Evolutionary conservation across 64 coral and sea anemone genomes (phyloP), one percentile per base, ranked within the genome.

Genomic region (Astreopora myriophthalma): DNA sequence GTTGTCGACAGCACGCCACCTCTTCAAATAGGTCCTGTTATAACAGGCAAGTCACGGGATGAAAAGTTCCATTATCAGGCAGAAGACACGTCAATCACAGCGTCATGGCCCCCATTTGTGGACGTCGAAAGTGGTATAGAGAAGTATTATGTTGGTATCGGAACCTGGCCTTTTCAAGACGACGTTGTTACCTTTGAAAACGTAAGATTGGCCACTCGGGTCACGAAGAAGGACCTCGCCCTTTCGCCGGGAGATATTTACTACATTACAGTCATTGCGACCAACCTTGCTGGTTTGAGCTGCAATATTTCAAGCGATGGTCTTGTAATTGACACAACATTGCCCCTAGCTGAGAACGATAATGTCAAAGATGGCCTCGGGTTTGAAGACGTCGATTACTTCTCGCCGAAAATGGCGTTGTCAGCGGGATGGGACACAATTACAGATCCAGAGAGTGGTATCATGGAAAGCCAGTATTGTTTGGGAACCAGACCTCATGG

Each of bases 401-500:
- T 94, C 6, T 76, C 93, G 5, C 88, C 75, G 31, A 28, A 25
- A 6, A 86, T 28, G 8, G 31, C 22, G 23, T 23, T 91, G 23
- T 26, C 77, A 51, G 93, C 79, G 2, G 79, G 77, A 70, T 94
- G 93, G 93, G 93, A 94, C 29, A 29, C 34, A 3, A 28, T 94
- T 26, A 49, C 17, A 7, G 96, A 98, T 63, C 85, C 89, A 1
- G 93, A 98, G 34, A 98, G 96, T 65, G 89, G 71, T 8, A 88
- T 98, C 7, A 30, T 69, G 26, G 74, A 77, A 6, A 92, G 77
- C 28, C 39, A 40, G 6, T 98, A 88, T 61, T 95, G 93, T 33
- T 13, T 98, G 2, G 96, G 96, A 19, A 95, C 93, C 1, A 85
- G 64, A 20, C 93, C 89, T 42, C 79, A 78, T 12, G 96, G 96